A percentile compares a stretch with the other conserved stretches of the same genome.
phyloP scores from a whole-genome alignment of 2,113 vertebrate species.

The Podiceps cristatus region DNA sequence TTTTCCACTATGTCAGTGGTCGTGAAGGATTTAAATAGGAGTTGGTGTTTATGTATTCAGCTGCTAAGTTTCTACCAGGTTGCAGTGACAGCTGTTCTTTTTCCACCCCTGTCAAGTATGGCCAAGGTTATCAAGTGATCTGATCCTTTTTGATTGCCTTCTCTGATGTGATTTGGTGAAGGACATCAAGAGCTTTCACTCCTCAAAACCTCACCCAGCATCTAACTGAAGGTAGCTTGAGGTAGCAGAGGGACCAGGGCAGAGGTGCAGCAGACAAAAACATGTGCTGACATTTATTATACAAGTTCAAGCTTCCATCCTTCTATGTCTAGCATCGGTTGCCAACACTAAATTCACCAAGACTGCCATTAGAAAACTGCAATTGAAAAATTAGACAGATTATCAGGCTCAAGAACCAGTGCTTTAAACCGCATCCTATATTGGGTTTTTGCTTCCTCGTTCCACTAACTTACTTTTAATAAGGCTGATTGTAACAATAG shows the following conservation, averaged over 20 bases:
- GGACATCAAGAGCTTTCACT: neutral
- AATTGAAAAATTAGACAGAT: neutral
- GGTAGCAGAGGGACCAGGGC: neutral
- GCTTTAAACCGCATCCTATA: neutral
- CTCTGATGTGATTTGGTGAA: neutral
- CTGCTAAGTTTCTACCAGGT: neutral
- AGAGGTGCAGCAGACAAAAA: neutral
- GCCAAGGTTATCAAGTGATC: neutral
- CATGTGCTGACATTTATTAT: neutral
- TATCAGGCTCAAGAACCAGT: neutral
- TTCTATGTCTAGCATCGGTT: neutral
- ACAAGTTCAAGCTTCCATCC: neutral
- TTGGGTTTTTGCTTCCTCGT: neutral
- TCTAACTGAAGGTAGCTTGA: too few relatives aligned
- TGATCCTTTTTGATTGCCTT: neutral
- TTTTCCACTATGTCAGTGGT: neutral
- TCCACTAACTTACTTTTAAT: neutral
- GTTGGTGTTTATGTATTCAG: neutral
- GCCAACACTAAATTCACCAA: neutral
- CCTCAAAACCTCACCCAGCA: neutral
- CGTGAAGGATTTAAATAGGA: neutral
- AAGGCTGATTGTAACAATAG: conserved; percentile 14
- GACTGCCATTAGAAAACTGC: neutral
- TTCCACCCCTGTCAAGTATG: neutral
- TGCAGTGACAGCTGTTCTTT: neutral